Base-by-base conservation (phyloP, 2,113 vertebrate species). In the Paratilapia polleni region DNA sequence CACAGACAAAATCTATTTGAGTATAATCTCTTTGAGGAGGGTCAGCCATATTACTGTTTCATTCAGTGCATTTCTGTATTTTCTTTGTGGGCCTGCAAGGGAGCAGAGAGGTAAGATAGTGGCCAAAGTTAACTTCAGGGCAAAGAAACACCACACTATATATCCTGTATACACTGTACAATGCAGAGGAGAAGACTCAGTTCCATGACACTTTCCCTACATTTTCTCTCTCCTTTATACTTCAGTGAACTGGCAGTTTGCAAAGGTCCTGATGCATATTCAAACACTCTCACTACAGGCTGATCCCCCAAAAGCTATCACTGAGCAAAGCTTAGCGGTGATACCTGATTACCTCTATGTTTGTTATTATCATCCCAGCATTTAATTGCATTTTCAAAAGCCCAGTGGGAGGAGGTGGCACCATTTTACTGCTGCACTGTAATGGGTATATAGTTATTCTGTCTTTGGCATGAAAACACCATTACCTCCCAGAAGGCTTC, bases 301-400 rank as follows among this genome's bases (percentile, higher is more conserved):
- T 73, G 68, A 73, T 31, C 54, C 47, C 60, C 76, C 68, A 52
- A 56, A 57, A 82, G 49, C 68, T 24, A 43, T 38, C 56, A 43
- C 31, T 1, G 14, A 80, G 60, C 79, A 82, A 85, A 80, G 79
- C 73, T 49, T n/a, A 43, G 84, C 15, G 1, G 34, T 76, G 83
- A 73, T 58, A 78, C 82, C n/a, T n/a, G 81, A 94, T 90, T 63
- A 88, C 81, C 49, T 64, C 66, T 8, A 13, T 79, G 78, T 90
- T 85, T 84, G 78, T 88, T 74, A 87, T 88, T 78, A 88, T 86
- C 80, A 79, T 87, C 36, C 15, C 49, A 76, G 78, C 80, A 77
- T 91, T 94, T 91, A 91, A 93, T 92, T 91, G 87, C 82, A 85
- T 87, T 91, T 86, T 49, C 26, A 79, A 78, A 80, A 52, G 75